A percentile compares a stretch with the other conserved stretches of the same genome.
Conservation (phyloP, 2,113 vertebrate genomes). For the Microtus ochrogaster region DNA sequence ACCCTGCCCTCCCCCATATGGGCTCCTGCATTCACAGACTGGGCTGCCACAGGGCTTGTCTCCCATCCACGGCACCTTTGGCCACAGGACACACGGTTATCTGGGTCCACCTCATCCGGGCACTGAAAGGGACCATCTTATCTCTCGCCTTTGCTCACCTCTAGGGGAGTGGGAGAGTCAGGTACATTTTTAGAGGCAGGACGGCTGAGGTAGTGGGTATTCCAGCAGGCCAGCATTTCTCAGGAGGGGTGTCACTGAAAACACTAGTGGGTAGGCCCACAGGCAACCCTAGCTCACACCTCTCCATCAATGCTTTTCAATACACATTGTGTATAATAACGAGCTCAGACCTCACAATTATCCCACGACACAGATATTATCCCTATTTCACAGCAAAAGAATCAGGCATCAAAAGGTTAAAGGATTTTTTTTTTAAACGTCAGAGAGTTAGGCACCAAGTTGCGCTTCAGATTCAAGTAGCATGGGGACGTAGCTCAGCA, state of each 20-base stretch:
- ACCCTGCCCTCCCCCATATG: background rate
- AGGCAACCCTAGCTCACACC: background rate
- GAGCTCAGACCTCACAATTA: background rate
- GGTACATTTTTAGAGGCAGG: background rate
- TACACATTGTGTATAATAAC: background rate
- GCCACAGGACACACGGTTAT: background rate
- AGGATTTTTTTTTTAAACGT: background rate
- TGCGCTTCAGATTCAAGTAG: background rate
- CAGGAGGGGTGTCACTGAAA: too few relatives aligned
- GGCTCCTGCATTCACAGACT: background rate
- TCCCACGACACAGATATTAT: background rate
- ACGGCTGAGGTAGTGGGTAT: too few relatives aligned
- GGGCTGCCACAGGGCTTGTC: background rate
- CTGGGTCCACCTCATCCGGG: background rate
- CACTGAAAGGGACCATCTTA: background rate
- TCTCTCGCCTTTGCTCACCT: too few relatives aligned
- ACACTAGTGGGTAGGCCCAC: background rate
- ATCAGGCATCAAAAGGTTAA: background rate
- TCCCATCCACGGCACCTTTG: background rate
- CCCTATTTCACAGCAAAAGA: background rate
- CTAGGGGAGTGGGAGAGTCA: background rate
- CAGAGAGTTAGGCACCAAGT: background rate
- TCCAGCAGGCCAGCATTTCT: background rate
- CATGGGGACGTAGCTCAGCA: background rate
- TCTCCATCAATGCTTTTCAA: background rate